Evolutionary conservation across 2,888 invertebrate genomes (phyloP), one percentile per base, ranked within the genome.

Genomic region (Cancer borealis): DNA sequence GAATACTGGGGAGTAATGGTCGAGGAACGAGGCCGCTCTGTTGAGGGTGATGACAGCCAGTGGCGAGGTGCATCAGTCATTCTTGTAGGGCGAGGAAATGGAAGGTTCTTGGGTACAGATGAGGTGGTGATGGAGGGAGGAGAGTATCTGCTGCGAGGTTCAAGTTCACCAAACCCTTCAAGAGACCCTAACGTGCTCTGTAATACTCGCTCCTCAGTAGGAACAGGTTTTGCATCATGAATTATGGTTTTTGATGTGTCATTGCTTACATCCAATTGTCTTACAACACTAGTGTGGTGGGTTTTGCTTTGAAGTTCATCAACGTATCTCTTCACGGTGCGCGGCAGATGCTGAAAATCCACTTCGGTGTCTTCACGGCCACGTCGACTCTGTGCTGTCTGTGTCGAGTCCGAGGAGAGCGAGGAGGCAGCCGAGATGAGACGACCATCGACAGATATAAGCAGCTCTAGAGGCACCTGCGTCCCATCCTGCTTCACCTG

Each of bases 391-490:
- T 93, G 89, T 4, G 92, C 88, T 47, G 92, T 79, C 1, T 89
- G 54, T 21, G 45, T 90, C 8, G 93, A 91, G 30, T 14, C 79
- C 46, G 30, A 66, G 30, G 92, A 79, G 2, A 91, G 73, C 26
- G 49, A 21, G 17, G 89, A 60, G 21, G 91, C 92, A 54, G 92
- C 88, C 39, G 73, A 79, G 45, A 94, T 49, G 8, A 94, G 92
- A 12, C 92, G 92, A 54, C 92, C 92, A n/a, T 94, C 92, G 12
- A 94, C 92, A n/a, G 60, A 92, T 45, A 94, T 92, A 26, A 92
- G 89, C 12, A 94, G 21, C n/a, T 94, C 92, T n/a, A 94, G 54
- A 4, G 94, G 94, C 66, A 91, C 89, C 45, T 89, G 92, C 17
- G 89, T 60, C 45, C 94, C 94, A 54, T 94, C 94, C 30, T 47